Conservation (phyloP, 2,113 vertebrate genomes). For the Axis porcinus region DNA sequence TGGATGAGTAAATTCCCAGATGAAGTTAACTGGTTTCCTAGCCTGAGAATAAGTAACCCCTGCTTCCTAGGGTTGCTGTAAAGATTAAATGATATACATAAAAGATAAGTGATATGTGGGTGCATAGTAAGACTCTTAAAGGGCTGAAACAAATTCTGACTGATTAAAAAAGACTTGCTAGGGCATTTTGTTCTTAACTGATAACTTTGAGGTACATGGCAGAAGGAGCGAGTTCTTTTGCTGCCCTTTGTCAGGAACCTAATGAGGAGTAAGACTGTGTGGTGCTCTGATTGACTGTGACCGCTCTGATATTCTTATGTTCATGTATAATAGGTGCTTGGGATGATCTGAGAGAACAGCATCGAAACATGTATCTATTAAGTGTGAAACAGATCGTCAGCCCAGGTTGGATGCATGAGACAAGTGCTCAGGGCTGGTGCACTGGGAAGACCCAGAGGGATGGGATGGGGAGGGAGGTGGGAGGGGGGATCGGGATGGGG, state of each 20-base stretch:
- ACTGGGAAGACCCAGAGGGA: no score
- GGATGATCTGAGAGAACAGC: no score
- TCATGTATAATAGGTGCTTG: background rate
- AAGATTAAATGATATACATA: background rate
- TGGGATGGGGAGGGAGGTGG: no score
- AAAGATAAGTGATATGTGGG: background rate
- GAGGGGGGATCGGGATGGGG: no score
- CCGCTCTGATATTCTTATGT: background rate
- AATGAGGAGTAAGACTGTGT: background rate
- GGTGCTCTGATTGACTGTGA: background rate
- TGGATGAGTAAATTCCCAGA: background rate
- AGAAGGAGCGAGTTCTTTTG: background rate
- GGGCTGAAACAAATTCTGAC: background rate
- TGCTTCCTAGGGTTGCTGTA: background rate
- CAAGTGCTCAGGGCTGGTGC: no score
- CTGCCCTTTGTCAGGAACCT: background rate
- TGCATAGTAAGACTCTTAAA: background rate
- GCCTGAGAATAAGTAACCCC: background rate
- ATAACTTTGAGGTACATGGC: background rate
- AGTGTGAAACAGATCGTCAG: no score
- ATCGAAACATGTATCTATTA: no score
- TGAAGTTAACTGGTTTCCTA: background rate
- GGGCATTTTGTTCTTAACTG: background rate
- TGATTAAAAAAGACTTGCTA: background rate
- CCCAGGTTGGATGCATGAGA: no score